These are phyloP conservation scores for Coremacera marginata DNA, from an alignment of 2,888 invertebrate genomes.

Conservation along the genomic window DNA sequence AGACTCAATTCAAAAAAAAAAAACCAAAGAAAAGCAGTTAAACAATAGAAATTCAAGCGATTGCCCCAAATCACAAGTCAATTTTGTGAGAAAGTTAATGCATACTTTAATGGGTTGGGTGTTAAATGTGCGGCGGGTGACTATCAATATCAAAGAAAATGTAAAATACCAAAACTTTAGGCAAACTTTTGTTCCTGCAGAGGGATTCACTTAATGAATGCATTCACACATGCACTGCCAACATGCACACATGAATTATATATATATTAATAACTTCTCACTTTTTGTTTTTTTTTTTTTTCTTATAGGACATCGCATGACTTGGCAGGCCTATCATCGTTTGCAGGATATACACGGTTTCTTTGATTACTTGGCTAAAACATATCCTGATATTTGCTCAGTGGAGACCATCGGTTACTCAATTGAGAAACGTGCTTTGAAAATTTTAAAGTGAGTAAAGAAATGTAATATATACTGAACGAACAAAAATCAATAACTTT, in stretches of 20 bases:
- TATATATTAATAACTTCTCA: neutral
- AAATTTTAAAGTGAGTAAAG: slow-evolving; percentile 71
- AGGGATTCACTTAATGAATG: too few relatives aligned
- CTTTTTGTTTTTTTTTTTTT: neutral
- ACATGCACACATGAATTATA: too few relatives aligned
- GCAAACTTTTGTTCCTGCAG: too few relatives aligned
- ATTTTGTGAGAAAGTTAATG: too few relatives aligned
- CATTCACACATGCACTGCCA: too few relatives aligned
- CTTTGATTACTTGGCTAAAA: slow-evolving; percentile 78
- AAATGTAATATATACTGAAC: neutral
- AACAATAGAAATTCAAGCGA: too few relatives aligned
- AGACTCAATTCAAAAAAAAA: too few relatives aligned
- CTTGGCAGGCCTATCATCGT: slow-evolving; percentile 84
- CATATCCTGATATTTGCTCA: slow-evolving; percentile 80
- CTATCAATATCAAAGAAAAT: neutral
- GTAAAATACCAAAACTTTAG: neutral
- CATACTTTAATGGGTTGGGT: too few relatives aligned
- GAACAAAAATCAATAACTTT: neutral
- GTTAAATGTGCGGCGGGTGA: neutral
- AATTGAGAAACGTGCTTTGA: slow-evolving; percentile 80
- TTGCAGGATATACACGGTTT: slow-evolving; percentile 78
- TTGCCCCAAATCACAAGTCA: too few relatives aligned
- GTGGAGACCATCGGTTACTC: slow-evolving; percentile 81
- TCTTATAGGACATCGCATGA: slow-evolving; percentile 71
- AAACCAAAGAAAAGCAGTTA: too few relatives aligned